These are phyloP conservation scores for Linurgus olivaceus DNA, from an alignment of 2,797 vertebrate species.

Conservation along the genomic window DNA sequence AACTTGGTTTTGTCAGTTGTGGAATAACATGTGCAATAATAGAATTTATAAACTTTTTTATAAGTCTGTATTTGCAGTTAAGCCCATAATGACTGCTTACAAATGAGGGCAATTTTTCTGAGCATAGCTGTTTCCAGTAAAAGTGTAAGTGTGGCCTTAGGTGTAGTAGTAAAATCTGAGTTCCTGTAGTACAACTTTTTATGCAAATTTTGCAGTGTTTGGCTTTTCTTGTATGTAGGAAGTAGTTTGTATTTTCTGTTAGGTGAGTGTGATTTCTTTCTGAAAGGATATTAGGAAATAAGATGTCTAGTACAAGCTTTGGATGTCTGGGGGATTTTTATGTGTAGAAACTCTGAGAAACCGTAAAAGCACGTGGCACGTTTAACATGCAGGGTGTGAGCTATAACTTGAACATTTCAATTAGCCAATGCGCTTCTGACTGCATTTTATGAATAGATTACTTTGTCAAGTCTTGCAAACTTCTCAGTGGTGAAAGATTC, in stretches of 20 bases:
- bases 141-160: neutral
- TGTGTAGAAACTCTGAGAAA: neutral
- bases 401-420: neutral
- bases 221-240: neutral
- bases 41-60: neutral
- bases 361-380: neutral
- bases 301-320: neutral
- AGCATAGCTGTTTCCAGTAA: neutral
- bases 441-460: neutral
- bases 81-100: neutral
- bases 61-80: neutral
- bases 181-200: neutral
- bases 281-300: neutral
- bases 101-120: neutral
- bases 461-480: neutral
- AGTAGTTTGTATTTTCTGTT: neutral
- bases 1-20: neutral
- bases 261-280: neutral
- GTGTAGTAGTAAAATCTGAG: neutral
- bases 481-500: neutral
- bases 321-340: neutral
- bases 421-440: neutral
- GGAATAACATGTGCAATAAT: neutral
- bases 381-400: neutral
- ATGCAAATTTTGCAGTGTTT: neutral